Percentiles rank a stretch among this genome's conserved stretches.
phyloP scores from a whole-genome alignment of 2,888 invertebrate genomes.

The Cantharis flavilabris region DNA sequence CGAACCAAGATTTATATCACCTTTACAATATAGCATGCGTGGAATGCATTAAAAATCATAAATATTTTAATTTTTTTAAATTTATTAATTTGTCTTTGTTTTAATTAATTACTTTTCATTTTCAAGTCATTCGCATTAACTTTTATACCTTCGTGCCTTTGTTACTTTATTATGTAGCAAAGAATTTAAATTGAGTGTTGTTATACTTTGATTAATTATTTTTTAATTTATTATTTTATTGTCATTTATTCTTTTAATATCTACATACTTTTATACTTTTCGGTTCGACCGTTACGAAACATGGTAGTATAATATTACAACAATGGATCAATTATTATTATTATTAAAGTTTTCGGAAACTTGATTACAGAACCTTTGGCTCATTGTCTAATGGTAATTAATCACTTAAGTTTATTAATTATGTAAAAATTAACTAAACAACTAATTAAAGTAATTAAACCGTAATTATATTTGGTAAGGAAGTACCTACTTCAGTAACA shows the following conservation, averaged over 20 bases:
- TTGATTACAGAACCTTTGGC: neutral
- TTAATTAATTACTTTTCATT: constrained; percentile 23
- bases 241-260: neutral
- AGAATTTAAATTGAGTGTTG: neutral
- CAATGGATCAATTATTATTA: neutral
- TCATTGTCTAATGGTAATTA: neutral
- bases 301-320: neutral
- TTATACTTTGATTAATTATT: neutral
- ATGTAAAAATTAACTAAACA: neutral
- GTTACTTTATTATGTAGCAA: neutral
- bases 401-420: neutral
- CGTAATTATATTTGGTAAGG: neutral
- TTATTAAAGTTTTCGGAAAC: neutral
- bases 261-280: neutral
- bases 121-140: neutral
- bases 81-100: constrained; percentile 25
- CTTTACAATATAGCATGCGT: constrained; percentile 14
- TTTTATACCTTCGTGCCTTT: neutral
- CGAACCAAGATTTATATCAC: constrained; percentile 26
- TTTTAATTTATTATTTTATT: neutral
- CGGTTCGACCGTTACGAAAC: neutral
- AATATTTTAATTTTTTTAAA: constrained; percentile 12
- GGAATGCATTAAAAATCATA: constrained; percentile 22
- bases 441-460: neutral
- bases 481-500: constrained; percentile 14